Evolutionary conservation across 2,888 invertebrate genomes (phyloP).

Genomic region (Octodonta nipae): DNA sequence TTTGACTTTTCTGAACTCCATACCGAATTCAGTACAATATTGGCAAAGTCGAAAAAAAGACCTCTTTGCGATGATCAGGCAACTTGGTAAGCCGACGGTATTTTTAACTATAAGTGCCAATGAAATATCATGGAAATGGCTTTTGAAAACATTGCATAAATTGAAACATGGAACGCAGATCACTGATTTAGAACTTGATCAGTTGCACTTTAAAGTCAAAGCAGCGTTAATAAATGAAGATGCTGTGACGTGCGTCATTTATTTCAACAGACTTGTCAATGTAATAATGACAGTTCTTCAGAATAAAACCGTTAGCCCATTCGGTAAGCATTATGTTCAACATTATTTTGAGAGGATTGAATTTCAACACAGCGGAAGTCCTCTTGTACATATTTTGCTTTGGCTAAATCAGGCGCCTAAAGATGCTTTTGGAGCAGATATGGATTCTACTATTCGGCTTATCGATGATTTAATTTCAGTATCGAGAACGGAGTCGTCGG

Average conservation of each 20-base stretch:
- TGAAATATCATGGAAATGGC: neutral
- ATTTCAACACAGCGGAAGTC: conserved; percentile 29
- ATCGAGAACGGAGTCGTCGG: neutral
- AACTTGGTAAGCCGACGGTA: conserved; percentile 2
- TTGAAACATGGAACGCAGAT: neutral
- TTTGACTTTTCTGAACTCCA: neutral
- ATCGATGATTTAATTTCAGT: conserved; percentile 1
- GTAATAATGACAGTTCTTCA: conserved; percentile 18
- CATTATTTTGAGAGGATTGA: conserved; percentile 27
- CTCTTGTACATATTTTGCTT: conserved; percentile 14
- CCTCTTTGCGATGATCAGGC: conserved; percentile 2
- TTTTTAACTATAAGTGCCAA: conserved; percentile 1
- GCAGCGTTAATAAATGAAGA: conserved; percentile 4
- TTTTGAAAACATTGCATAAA: neutral
- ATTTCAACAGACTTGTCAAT: conserved; percentile 26
- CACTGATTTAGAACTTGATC: neutral
- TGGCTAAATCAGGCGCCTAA: conserved; percentile 4
- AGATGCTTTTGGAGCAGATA: neutral
- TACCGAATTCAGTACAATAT: conserved; percentile 3
- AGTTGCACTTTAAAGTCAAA: neutral
- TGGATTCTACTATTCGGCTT: neutral
- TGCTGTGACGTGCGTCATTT: conserved; percentile 13
- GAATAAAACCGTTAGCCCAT: conserved; percentile 22
- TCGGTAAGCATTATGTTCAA: conserved; percentile 21
- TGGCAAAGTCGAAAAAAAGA: conserved; percentile 2